These are phyloP conservation scores for Larimichthys polyactis DNA, from an alignment of 2,113 vertebrate genomes.

Conservation along the genomic window DNA sequence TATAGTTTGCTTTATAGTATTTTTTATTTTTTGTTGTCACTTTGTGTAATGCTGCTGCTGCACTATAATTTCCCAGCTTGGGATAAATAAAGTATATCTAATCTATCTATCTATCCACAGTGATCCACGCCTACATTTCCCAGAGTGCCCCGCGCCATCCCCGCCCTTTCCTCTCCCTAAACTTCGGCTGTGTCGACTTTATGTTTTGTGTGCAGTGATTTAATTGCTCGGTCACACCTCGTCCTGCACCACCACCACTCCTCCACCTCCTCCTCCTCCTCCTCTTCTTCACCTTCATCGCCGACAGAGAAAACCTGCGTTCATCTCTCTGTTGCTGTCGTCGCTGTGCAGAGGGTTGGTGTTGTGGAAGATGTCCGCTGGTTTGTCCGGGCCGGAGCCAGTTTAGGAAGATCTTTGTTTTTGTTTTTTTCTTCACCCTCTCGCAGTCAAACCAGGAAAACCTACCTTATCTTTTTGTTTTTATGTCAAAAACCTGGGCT, in stretches of 20 bases:
- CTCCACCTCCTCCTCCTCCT: not conserved
- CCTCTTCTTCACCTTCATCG: conserved; percentile 7
- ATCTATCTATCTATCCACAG: too few relatives aligned
- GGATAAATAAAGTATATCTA: too few relatives aligned
- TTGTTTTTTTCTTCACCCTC: not conserved
- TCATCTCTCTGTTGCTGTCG: not conserved
- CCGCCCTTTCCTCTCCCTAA: conserved; percentile 58
- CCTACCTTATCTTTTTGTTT: too few relatives aligned
- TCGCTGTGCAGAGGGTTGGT: not conserved
- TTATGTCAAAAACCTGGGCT: not conserved
- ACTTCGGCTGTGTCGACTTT: conserved; percentile 42
- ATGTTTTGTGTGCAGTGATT: conserved; percentile 74
- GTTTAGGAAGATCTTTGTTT: conserved; percentile 40
- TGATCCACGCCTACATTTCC: conserved; percentile 72
- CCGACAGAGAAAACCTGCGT: not conserved
- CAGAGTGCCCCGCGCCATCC: conserved; percentile 53
- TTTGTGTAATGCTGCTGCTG: too few relatives aligned
- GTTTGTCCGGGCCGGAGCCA: conserved; percentile 12
- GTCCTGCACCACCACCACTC: conserved; percentile 6
- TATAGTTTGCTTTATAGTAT: too few relatives aligned
- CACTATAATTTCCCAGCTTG: too few relatives aligned
- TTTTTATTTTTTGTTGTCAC: too few relatives aligned
- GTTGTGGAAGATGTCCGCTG: conserved; percentile 42
- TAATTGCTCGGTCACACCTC: conserved; percentile 48
- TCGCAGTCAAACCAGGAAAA: conserved; percentile 28